A percentile compares a stretch with the other conserved stretches of the same genome.
Evolutionary conservation across 2,888 invertebrate species (phyloP).

Genomic region (Tenthredo distinguenda): DNA sequence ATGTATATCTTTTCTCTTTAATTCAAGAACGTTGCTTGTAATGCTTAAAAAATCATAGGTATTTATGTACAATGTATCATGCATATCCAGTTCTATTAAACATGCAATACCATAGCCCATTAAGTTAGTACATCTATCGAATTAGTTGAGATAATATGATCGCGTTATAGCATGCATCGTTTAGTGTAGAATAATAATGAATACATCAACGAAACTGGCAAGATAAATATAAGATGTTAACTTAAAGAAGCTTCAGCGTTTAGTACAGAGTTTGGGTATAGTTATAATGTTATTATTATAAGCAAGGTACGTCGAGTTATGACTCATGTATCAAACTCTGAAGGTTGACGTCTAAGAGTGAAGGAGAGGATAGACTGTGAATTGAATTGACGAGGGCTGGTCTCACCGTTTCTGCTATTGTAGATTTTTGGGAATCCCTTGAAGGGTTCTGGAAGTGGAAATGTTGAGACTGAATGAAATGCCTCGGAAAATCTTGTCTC

Average conservation of each 20-base stretch:
- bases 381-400: conserved; percentile 18
- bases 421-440: conserved; percentile 84
- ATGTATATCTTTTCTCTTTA: neutral
- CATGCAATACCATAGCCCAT: conserved; percentile 15
- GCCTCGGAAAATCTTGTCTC: conserved; percentile 84
- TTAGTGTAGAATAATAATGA: conserved; percentile 26
- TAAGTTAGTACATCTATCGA: conserved; percentile 3
- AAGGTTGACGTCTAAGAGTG: conserved; percentile 46
- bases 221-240: conserved; percentile 27
- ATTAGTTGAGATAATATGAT: neutral
- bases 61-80: neutral
- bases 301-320: neutral
- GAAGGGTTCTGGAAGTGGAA: conserved; percentile 87
- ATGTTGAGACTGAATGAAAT: conserved; percentile 82
- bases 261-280: conserved; percentile 20
- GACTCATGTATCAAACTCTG: conserved; percentile 53
- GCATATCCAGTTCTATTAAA: conserved; percentile 17
- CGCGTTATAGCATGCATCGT: conserved; percentile 6
- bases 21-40: conserved; percentile 5
- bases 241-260: conserved; percentile 27
- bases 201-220: conserved; percentile 22
- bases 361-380: conserved; percentile 56
- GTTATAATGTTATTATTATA: neutral
- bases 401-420: conserved; percentile 83
- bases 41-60: neutral